phyloP scores from a whole-genome alignment of 1,140 invertebrate species.

The Muscidifurax raptorellus region DNA sequence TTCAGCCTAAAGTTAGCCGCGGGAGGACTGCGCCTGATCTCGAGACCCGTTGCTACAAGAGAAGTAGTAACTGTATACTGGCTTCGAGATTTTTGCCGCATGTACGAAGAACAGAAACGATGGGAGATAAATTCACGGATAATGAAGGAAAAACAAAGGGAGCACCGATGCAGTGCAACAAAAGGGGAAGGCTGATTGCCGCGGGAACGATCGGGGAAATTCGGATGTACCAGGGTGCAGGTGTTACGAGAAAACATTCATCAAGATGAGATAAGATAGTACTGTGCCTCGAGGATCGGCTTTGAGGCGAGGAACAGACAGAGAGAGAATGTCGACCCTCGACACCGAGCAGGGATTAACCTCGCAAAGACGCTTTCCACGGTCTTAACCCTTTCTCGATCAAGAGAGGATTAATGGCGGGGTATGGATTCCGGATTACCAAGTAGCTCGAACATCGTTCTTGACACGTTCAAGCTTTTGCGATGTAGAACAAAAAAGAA shows the following conservation, averaged over 20 bases:
- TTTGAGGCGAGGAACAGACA: conserved; percentile 26
- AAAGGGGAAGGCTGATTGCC: conserved; percentile 52
- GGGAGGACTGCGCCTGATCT: conserved; percentile 54
- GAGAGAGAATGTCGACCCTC: conserved; percentile 45
- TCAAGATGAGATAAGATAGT: conserved; percentile 68
- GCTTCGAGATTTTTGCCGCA: no score
- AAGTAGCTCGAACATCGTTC: conserved; percentile 45
- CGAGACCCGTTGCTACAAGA: background rate
- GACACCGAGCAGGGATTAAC: conserved; percentile 47
- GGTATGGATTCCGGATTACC: conserved; percentile 53
- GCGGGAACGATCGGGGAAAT: conserved; percentile 60
- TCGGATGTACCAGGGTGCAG: conserved; percentile 66
- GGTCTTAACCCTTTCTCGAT: conserved; percentile 64
- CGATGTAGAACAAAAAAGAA: conserved; percentile 21
- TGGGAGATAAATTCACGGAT: background rate
- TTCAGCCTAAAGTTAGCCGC: conserved; percentile 64
- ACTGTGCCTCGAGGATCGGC: conserved; percentile 53
- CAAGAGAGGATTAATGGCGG: conserved; percentile 48
- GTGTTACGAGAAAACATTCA: conserved; percentile 71
- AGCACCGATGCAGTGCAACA: background rate
- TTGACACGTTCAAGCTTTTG: conserved; percentile 9
- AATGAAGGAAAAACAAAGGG: background rate
- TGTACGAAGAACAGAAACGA: no score
- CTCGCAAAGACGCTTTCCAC: conserved; percentile 53
- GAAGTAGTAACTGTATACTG: no score